Evolutionary conservation across 2,888 invertebrate species (phyloP).

Genomic region (Platycheirus rosarum): DNA sequence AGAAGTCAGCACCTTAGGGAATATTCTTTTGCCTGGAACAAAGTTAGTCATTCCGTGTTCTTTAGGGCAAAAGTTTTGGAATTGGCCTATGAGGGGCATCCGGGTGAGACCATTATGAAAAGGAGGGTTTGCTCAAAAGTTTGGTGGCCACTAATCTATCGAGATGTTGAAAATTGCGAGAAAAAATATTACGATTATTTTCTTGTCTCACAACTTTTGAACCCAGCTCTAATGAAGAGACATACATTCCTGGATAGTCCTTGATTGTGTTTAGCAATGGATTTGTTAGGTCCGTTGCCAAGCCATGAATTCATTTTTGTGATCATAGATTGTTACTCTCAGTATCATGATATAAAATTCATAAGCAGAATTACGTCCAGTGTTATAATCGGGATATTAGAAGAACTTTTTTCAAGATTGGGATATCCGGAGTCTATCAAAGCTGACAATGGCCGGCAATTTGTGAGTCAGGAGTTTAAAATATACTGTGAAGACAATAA

Average conservation of each 20-base stretch:
- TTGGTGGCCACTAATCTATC: too few relatives aligned
- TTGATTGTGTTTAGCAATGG: background rate
- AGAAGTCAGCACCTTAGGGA: slow-evolving; percentile 5
- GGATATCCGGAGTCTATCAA: slow-evolving; percentile 33
- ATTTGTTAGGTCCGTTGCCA: background rate
- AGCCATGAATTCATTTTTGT: slow-evolving; percentile 4
- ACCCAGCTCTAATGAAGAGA: too few relatives aligned
- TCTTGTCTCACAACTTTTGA: too few relatives aligned
- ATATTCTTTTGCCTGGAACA: slow-evolving; percentile 1
- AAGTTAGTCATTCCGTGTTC: background rate
- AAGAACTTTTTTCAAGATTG: slow-evolving; percentile 30
- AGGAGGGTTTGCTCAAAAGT: too few relatives aligned
- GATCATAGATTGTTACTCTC: slow-evolving; percentile 1
- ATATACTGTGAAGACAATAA: slow-evolving; percentile 23
- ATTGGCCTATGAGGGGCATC: too few relatives aligned
- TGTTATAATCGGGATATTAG: slow-evolving; percentile 13
- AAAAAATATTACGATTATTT: too few relatives aligned
- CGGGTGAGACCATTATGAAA: too few relatives aligned
- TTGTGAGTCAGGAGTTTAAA: slow-evolving; percentile 31
- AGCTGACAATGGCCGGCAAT: slow-evolving; percentile 45
- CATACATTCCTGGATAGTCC: background rate
- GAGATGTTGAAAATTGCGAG: too few relatives aligned
- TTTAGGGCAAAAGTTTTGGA: background rate
- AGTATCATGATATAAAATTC: too few relatives aligned
- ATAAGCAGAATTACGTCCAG: slow-evolving; percentile 1